Percentiles rank a stretch among this genome's conserved stretches.
Conservation (phyloP, 37 sponge, comb jelly and placozoan genomes). For the Spongia lamella region DNA sequence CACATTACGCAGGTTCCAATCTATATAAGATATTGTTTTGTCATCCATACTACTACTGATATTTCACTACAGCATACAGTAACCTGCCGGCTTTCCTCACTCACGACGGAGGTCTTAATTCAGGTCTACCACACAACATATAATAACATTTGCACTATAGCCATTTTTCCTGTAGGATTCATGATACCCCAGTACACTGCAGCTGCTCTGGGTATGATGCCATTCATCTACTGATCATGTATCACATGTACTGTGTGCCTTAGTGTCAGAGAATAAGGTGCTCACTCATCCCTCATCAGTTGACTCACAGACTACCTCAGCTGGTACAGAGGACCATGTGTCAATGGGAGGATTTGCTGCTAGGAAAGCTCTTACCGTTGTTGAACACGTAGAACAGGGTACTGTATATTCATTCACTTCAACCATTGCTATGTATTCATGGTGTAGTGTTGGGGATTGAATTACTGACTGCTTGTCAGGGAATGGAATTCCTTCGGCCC, state of each 20-base stretch:
- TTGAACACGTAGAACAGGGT: constrained; percentile 92
- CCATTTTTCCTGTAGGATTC: constrained; percentile 58
- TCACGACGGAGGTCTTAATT: constrained; percentile 83
- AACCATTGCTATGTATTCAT: background rate
- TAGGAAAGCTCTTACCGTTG: constrained; percentile 92
- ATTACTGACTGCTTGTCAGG: constrained; percentile 95
- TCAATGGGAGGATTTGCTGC: constrained; percentile 99
- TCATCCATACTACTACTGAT: too few species aligned
- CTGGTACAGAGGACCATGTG: constrained; percentile 97
- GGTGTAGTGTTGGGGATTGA: constrained; percentile 89
- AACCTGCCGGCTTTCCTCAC: constrained; percentile 93
- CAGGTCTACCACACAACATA: constrained; percentile 51
- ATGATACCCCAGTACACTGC: constrained; percentile 96
- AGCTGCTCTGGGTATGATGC: constrained; percentile 79
- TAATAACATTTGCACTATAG: too few species aligned
- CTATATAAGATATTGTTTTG: too few species aligned
- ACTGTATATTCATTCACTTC: background rate
- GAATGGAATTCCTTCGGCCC: constrained; percentile 87
- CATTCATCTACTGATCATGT: background rate
- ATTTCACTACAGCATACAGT: constrained; percentile 57
- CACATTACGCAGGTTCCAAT: too few species aligned
- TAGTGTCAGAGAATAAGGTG: constrained; percentile 98
- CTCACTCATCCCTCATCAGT: constrained; percentile 96
- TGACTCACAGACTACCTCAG: constrained; percentile 94
- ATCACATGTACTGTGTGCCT: background rate